These are phyloP conservation scores for Automeris io DNA, from an alignment of 2,888 invertebrate species.

Conservation along the genomic window DNA sequence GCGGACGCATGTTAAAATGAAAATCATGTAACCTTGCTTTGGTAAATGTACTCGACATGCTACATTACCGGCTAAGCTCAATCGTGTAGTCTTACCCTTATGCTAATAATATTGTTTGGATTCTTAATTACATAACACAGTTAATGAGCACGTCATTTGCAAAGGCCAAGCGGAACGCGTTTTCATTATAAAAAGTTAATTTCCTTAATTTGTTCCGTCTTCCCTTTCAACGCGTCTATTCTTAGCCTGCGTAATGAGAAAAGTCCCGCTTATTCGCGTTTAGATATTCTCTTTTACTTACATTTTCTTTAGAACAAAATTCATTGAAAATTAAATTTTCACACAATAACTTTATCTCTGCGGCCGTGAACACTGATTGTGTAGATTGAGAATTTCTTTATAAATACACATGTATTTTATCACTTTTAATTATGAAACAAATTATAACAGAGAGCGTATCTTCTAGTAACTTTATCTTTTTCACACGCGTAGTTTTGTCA, in stretches of 20 bases:
- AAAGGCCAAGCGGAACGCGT: constrained; percentile 40
- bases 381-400: not conserved
- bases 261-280: constrained; percentile 41
- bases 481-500: too few relatives aligned
- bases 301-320: constrained; percentile 28
- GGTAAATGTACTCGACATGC: too few relatives aligned
- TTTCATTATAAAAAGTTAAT: constrained; percentile 66
- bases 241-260: constrained; percentile 48
- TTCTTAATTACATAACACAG: constrained; percentile 56
- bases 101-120: constrained; percentile 24
- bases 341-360: constrained; percentile 14
- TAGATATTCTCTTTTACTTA: constrained; percentile 36
- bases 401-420: not conserved
- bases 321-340: constrained; percentile 20
- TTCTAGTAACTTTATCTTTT: too few relatives aligned
- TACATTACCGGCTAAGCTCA: too few relatives aligned
- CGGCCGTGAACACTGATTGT: not conserved
- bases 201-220: constrained; percentile 62
- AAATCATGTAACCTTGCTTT: too few relatives aligned
- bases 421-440: not conserved
- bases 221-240: constrained; percentile 44
- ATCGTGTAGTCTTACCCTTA: too few relatives aligned
- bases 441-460: too few relatives aligned
- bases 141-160: constrained; percentile 65
- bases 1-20: too few relatives aligned